Evolutionary conservation across 2,797 vertebrate genomes (phyloP).

Genomic region (Neopelma chrysocephalum): DNA sequence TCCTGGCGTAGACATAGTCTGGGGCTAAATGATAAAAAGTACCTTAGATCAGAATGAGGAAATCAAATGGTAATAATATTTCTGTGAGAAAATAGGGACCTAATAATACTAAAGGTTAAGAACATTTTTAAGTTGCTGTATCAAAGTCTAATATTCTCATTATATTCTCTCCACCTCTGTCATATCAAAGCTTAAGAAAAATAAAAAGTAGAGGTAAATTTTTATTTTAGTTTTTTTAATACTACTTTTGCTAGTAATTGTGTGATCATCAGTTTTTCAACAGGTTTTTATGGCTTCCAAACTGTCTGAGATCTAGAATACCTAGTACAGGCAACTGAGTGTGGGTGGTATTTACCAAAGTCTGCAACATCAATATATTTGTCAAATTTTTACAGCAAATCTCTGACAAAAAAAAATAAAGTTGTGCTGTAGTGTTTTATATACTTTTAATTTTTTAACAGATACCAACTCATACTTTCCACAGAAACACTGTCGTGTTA

Average conservation of each 20-base stretch:
- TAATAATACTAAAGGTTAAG: neutral
- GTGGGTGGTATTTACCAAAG: neutral
- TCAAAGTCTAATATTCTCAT: neutral
- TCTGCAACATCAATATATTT: neutral
- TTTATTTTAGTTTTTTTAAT: neutral
- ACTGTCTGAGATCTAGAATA: neutral
- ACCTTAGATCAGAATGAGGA: neutral
- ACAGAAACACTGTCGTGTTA: neutral
- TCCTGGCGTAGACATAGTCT: neutral
- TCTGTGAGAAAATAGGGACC: neutral
- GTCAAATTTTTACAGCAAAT: neutral
- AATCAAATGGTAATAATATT: slow-evolving; percentile 3
- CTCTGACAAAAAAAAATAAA: neutral
- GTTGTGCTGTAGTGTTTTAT: neutral
- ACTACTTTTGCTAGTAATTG: neutral
- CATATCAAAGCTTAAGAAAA: neutral
- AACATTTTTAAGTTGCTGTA: neutral
- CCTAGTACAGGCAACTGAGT: neutral
- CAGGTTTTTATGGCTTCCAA: neutral
- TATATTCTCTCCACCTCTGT: neutral
- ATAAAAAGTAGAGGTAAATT: neutral
- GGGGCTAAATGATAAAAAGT: neutral
- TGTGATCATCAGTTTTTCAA: neutral
- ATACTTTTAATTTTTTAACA: neutral
- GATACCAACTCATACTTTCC: neutral